Conservation (phyloP, 2,113 vertebrate species). For the Notothenia coriiceps region DNA sequence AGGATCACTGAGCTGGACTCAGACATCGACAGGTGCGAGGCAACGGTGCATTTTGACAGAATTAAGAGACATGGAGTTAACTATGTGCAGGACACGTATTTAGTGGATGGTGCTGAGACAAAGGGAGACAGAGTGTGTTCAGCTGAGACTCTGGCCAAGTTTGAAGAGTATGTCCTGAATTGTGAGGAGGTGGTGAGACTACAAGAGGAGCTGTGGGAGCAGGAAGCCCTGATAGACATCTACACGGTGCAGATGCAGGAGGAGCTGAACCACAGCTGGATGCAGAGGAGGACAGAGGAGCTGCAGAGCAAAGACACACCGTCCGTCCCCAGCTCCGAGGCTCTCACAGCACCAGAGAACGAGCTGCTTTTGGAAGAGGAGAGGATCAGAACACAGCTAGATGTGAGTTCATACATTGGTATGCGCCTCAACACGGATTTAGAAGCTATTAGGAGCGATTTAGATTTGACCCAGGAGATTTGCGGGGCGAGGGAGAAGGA, state of each 20-base stretch:
- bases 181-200: constrained; percentile 86
- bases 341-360: constrained; percentile 65
- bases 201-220: constrained; percentile 88
- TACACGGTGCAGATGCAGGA: constrained; percentile 89
- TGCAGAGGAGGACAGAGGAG: constrained; percentile 89
- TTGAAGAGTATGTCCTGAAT: constrained; percentile 82
- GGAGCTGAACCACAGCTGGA: constrained; percentile 94
- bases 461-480: constrained; percentile 87
- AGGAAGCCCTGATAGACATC: constrained; percentile 88
- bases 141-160: constrained; percentile 63
- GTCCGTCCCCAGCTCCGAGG: background rate
- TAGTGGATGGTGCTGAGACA: constrained; percentile 74
- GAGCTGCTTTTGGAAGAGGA: constrained; percentile 87
- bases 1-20: constrained; percentile 91
- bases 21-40: constrained; percentile 92
- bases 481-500: constrained; percentile 87
- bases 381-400: constrained; percentile 90
- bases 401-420: constrained; percentile 93
- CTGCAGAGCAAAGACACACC: constrained; percentile 67
- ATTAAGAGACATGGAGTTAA: constrained; percentile 90
- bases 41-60: constrained; percentile 90
- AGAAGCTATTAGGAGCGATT: constrained; percentile 87
- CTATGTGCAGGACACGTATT: constrained; percentile 96
- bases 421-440: constrained; percentile 92
- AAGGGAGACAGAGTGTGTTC: constrained; percentile 37